phyloP scores from a whole-genome alignment of 2,797 vertebrate species.

The Fistularia commersonii region DNA sequence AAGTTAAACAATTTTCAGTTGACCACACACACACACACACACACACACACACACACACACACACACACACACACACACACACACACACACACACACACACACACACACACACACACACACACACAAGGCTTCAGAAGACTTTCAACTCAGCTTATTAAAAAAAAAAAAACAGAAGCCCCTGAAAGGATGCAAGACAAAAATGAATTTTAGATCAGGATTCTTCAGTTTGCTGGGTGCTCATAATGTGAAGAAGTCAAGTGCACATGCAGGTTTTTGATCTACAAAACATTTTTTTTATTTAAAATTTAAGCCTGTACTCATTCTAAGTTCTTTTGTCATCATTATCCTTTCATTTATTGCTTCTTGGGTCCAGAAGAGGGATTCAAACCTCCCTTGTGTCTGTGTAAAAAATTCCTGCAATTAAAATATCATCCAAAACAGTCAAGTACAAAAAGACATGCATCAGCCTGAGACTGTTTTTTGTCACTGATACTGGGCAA shows the following conservation, averaged over 20 bases:
- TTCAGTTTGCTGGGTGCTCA: conserved; percentile 18
- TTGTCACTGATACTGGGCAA: too few species aligned
- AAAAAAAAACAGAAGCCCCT: conserved; percentile 6
- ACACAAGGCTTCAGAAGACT: conserved; percentile 6
- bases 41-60: not conserved
- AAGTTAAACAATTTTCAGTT: too few species aligned
- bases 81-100: not conserved
- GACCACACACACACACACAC: conserved; percentile 1
- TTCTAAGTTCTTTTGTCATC: conserved; percentile 13
- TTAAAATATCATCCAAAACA: conserved; percentile 14
- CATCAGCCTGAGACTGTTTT: too few species aligned
- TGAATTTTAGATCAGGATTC: conserved; percentile 39
- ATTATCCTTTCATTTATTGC: conserved; percentile 5
- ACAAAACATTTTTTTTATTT: conserved; percentile 24
- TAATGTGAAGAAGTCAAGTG: conserved; percentile 31
- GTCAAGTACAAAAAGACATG: not conserved
- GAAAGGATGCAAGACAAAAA: conserved; percentile 19
- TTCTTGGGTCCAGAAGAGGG: conserved; percentile 17
- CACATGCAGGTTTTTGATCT: conserved; percentile 29
- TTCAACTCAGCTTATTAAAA: not conserved
- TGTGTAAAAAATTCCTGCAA: conserved; percentile 7
- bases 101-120: too few species aligned
- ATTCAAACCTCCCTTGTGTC: not conserved
- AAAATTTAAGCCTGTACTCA: conserved; percentile 22
- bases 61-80: not conserved